Evolutionary conservation across 2,113 vertebrate species (phyloP), one percentile per base, ranked within the genome.

Genomic region (Sclerurus mexicanus): DNA sequence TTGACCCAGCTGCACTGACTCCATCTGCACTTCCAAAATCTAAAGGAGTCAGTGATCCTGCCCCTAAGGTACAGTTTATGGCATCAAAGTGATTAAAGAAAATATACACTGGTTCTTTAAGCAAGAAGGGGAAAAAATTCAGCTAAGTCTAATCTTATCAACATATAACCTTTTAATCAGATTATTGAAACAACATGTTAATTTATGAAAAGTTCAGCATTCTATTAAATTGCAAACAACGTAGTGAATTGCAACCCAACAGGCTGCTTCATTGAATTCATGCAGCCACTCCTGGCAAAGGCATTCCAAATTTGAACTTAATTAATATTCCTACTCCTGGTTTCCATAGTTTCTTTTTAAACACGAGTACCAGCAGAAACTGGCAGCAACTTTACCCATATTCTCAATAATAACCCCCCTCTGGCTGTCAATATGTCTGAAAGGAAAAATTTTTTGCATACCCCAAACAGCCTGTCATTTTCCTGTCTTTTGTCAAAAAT

Each of bases 261-360:
- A 97, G 98, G 97, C 98, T 97, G 93, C 98, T 98, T 96, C 97
- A 97, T 96, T 98, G 97, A 98, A 98, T 97, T 98, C 96, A 97
- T 97, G 97, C 97, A 97, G 97, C 97, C 94, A 96, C 95, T 98
- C 93, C 97, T 98, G 98, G 97, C 98, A 98, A 94, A 98, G 97
- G 97, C 97, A 98, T 98, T 98, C 98, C 97, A 96, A 98, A 98
- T 98, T 98, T 98, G 96, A 98, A 98, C 98, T 98, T 98, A 98
- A 98, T 98, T 98, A 98, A 98, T 98, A 98, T 98, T 98, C 97
- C 97, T 98, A 93, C 97, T 97, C 86, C 85, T 97, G 97, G 98
- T 98, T 98, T 98, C 98, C 98, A 98, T 98, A 98, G 98, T 98
- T 98, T 98, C 98, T 98, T 98, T 98, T 98, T 98, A 98, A 98